Conservation (phyloP, 2,888 invertebrate genomes). For the Microctonus brassicae region DNA sequence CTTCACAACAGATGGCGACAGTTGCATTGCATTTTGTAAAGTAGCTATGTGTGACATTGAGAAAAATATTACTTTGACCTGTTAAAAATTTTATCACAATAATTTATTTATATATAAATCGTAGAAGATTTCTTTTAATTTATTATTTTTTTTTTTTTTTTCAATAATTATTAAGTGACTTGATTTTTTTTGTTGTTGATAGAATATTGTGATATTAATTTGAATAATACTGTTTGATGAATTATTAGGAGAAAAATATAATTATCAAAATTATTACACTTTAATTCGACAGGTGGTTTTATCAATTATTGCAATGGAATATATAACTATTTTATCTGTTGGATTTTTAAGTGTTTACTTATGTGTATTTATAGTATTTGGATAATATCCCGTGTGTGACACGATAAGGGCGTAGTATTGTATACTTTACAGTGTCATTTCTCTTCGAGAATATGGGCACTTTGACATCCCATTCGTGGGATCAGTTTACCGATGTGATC, state of each 20-base stretch:
- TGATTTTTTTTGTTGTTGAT: no score
- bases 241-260: neutral
- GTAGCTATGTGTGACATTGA: neutral
- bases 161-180: no score
- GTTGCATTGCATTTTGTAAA: conserved; percentile 28
- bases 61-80: neutral
- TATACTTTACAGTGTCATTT: conserved; percentile 40
- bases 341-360: conserved; percentile 18
- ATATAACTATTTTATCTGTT: neutral
- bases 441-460: conserved; percentile 13
- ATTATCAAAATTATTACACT: neutral
- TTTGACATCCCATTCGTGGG: conserved; percentile 22
- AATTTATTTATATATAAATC: no score
- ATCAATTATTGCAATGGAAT: neutral
- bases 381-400: conserved; percentile 11
- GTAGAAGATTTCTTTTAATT: no score
- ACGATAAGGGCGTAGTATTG: conserved; percentile 11
- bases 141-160: no score
- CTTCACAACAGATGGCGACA: conserved; percentile 69
- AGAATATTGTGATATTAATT: no score
- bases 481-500: conserved; percentile 25
- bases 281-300: conserved; percentile 36
- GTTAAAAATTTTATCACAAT: no score
- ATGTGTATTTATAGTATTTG: neutral
- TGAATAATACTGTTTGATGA: no score